phyloP scores from a whole-genome alignment of 2,888 invertebrate species.

The Nymphalis polychloros region DNA sequence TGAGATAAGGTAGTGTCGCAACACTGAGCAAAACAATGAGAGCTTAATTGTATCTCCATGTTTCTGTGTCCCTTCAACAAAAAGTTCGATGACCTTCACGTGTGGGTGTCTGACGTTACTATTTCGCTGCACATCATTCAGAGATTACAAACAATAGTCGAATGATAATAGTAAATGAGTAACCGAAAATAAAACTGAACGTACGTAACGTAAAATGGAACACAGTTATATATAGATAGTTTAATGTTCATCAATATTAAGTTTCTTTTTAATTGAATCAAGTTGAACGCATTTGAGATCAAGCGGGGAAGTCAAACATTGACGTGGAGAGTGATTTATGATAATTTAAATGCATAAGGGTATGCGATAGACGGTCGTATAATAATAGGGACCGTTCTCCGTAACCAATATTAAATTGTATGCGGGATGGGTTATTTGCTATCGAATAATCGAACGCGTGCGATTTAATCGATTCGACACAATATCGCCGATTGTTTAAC shows the following conservation, averaged over 20 bases:
- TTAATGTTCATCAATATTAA: constrained; percentile 34
- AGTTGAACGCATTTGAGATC: constrained; percentile 8
- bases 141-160: constrained; percentile 50
- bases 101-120: constrained; percentile 46
- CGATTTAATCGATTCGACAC: constrained; percentile 60
- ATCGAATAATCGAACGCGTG: constrained; percentile 58
- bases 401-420: constrained; percentile 72
- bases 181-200: constrained; percentile 41
- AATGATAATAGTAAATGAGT: constrained; percentile 47
- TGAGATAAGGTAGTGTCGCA: constrained; percentile 72
- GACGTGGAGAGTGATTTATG: constrained; percentile 56
- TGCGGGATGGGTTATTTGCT: constrained; percentile 61
- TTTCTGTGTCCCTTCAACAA: constrained; percentile 55
- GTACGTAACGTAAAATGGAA: constrained; percentile 36
- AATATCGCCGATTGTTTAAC: constrained; percentile 53
- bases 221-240: constrained; percentile 35
- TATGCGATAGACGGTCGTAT: constrained; percentile 50
- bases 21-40: constrained; percentile 71
- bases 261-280: constrained; percentile 34
- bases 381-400: constrained; percentile 60
- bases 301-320: constrained; percentile 11
- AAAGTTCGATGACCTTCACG: constrained; percentile 60
- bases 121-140: constrained; percentile 42
- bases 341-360: constrained; percentile 62
- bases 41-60: constrained; percentile 68